Conservation (phyloP, 1,140 invertebrate species). For the Drosophila micromelanica region DNA sequence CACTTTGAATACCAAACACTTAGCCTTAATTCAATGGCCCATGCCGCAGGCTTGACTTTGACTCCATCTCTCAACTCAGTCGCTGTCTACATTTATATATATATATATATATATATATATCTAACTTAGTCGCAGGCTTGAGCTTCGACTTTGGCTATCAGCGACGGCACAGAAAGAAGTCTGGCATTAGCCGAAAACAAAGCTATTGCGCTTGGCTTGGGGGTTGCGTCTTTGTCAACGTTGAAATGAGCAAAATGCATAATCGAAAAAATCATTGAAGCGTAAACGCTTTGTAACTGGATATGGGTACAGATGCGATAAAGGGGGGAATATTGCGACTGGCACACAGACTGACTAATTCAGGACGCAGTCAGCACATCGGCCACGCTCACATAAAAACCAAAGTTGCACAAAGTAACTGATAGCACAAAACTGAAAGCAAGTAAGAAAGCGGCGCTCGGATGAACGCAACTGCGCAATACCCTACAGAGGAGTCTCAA, state of each 20-base stretch:
- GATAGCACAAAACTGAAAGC: conserved; percentile 12
- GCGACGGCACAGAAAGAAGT: conserved; percentile 51
- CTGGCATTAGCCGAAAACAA: conserved; percentile 58
- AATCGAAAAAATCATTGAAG: conserved; percentile 79
- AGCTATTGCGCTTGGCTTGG: conserved; percentile 8
- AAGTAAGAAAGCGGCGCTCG: too few relatives aligned
- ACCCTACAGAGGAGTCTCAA: too few relatives aligned
- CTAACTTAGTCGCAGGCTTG: background rate
- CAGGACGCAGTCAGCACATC: conserved; percentile 1
- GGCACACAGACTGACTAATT: background rate
- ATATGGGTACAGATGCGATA: conserved; percentile 49
- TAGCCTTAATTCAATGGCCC: conserved; percentile 1
- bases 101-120: background rate
- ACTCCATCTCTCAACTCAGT: background rate
- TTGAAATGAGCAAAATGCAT: conserved; percentile 78
- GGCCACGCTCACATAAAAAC: conserved; percentile 13
- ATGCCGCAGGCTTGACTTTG: background rate
- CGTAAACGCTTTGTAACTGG: conserved; percentile 79
- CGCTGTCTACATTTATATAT: background rate
- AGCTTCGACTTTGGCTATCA: conserved; percentile 23
- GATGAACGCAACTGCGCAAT: too few relatives aligned
- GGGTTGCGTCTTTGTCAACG: conserved; percentile 62
- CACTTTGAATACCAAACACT: background rate
- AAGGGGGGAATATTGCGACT: conserved; percentile 7
- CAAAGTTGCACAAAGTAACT: conserved; percentile 31